Evolutionary conservation across 2,113 vertebrate genomes (phyloP).

Genomic region (Desmodus rotundus): DNA sequence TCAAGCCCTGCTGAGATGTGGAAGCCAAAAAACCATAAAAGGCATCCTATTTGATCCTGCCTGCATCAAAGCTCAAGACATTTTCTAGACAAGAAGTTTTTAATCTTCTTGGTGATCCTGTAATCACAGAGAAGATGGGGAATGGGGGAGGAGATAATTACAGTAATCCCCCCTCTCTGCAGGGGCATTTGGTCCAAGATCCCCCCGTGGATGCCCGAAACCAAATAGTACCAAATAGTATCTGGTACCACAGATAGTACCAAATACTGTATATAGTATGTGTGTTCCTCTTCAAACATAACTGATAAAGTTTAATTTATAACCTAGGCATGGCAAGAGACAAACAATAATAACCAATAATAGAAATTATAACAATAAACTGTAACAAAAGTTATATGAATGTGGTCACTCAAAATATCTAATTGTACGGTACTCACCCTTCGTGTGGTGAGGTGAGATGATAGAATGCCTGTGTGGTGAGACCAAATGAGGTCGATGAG

Average conservation of each 20-base stretch:
- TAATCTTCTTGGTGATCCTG: not conserved
- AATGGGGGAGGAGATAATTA: not conserved
- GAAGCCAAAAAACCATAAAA: not conserved
- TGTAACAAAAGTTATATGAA: not conserved
- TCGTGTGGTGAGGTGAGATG: not conserved
- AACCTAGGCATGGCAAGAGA: not conserved
- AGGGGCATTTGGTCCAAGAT: not conserved
- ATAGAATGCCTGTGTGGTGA: not conserved
- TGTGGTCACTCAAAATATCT: too few relatives aligned
- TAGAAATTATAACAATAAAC: not conserved
- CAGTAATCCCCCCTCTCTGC: not conserved
- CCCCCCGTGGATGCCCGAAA: not conserved
- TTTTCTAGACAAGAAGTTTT: not conserved
- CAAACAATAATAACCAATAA: not conserved
- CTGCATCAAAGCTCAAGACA: not conserved
- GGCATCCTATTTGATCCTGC: not conserved
- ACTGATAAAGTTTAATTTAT: not conserved
- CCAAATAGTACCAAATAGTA: not conserved
- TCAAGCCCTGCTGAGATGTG: not conserved
- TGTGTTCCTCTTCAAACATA: not conserved
- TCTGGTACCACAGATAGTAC: too few relatives aligned
- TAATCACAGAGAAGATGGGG: not conserved
- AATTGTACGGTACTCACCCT: not conserved
- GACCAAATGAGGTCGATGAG: not conserved
- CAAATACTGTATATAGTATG: not conserved